Conservation (phyloP, 2,888 invertebrate species). For the Athalia circularis region DNA sequence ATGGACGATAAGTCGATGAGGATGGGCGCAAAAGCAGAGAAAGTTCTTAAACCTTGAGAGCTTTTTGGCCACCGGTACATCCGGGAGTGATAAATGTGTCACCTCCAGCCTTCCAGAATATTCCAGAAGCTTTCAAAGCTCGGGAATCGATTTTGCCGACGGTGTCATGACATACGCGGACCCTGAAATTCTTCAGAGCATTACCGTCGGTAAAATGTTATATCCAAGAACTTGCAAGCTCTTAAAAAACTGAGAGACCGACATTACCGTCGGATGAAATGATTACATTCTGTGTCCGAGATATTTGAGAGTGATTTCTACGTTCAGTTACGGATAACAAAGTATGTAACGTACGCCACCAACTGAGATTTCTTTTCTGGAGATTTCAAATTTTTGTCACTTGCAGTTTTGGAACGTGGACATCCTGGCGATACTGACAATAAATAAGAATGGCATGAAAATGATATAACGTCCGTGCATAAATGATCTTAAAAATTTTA, state of each 20-base stretch:
- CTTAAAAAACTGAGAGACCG: background rate
- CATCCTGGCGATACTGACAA: no score
- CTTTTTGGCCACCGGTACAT: no score
- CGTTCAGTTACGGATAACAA: no score
- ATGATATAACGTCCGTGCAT: no score
- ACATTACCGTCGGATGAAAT: constrained; percentile 6
- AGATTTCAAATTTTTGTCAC: no score
- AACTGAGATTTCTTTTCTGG: no score
- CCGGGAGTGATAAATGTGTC: no score
- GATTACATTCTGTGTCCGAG: background rate
- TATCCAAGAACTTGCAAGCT: constrained; percentile 7
- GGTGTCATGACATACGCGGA: background rate
- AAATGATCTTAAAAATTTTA: no score
- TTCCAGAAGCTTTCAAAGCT: background rate
- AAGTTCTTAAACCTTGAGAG: background rate
- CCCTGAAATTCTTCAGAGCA: background rate
- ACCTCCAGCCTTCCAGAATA: background rate
- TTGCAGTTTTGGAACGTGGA: no score
- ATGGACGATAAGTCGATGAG: background rate
- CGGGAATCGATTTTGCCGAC: constrained; percentile 8
- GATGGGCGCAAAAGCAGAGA: background rate
- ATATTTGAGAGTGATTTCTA: background rate
- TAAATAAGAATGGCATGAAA: no score
- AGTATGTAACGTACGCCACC: no score
- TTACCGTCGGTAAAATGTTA: constrained; percentile 14